Percentiles rank a stretch among this genome's conserved stretches.
Conservation (phyloP, 2,888 invertebrate species). For the Drosophila trichaetosa region DNA sequence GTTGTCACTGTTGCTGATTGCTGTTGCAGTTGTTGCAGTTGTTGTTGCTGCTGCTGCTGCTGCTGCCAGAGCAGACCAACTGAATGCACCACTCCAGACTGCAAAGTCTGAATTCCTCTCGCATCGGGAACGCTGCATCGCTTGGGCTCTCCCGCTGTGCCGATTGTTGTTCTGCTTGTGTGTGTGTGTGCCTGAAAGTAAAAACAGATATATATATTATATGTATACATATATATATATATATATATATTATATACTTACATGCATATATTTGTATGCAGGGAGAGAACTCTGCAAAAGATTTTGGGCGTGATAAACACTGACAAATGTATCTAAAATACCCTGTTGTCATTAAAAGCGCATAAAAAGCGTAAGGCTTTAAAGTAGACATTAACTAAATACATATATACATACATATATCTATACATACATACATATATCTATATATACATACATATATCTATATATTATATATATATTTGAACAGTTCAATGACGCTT, state of each 20-base stretch:
- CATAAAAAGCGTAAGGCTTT: background rate
- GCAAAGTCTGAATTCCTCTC: conserved; percentile 26
- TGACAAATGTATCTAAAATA: background rate
- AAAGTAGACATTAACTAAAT: background rate
- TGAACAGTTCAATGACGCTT: background rate
- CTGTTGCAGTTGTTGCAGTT: conserved; percentile 2
- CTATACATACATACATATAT: background rate
- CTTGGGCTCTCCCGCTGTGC: conserved; percentile 57
- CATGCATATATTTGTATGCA: conserved; percentile 1
- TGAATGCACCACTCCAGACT: conserved; percentile 39
- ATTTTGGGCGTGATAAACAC: conserved; percentile 4
- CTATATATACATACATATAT: too few species aligned
- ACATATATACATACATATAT: background rate
- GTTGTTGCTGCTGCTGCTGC: conserved; percentile 13
- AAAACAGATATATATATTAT: conserved; percentile 20
- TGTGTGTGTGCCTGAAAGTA: conserved; percentile 39
- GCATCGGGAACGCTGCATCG: conserved; percentile 44
- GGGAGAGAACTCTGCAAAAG: background rate
- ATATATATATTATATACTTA: background rate
- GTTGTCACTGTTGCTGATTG: conserved; percentile 9
- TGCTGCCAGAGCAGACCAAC: conserved; percentile 44
- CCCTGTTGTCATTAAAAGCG: conserved; percentile 1
- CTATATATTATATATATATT: background rate
- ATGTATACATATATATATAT: background rate
- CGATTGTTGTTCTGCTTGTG: conserved; percentile 8